phyloP scores from a whole-genome alignment of 2,113 vertebrate genomes.

The Desmodus rotundus region DNA sequence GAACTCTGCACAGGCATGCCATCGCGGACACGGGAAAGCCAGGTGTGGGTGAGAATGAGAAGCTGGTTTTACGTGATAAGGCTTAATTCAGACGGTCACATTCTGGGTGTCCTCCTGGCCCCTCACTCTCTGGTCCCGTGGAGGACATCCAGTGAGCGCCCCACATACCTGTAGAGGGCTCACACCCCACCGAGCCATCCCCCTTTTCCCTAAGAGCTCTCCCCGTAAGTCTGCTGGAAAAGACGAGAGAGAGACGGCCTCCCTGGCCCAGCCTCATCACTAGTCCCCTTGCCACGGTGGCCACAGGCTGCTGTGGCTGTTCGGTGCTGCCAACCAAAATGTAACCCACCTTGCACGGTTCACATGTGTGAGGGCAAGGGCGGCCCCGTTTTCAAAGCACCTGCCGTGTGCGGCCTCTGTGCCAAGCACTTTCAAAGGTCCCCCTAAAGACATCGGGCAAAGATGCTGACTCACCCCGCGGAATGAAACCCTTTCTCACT shows the following conservation, averaged over 20 bases:
- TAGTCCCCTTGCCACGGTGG: neutral
- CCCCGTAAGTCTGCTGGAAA: neutral
- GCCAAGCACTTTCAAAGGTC: neutral
- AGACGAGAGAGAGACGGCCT: no score
- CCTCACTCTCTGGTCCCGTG: neutral
- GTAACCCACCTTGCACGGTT: neutral
- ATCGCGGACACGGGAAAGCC: neutral
- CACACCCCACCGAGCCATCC: rapidly evolving
- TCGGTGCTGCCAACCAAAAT: neutral
- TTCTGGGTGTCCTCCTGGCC: neutral
- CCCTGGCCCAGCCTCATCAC: neutral
- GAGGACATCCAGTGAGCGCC: neutral
- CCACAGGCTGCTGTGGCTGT: neutral
- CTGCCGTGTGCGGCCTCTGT: neutral
- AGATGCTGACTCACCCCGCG: neutral
- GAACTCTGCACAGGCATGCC: neutral
- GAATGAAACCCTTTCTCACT: neutral
- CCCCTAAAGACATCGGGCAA: neutral
- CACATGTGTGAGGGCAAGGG: neutral
- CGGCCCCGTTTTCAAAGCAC: neutral
- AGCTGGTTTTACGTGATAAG: neutral
- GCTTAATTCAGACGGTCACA: neutral
- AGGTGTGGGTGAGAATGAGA: neutral
- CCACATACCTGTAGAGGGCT: neutral
- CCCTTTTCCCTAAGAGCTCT: neutral